These are phyloP conservation scores for Pyrrhura leucotis DNA, from an alignment of 2,797 vertebrate species.

Conservation along the genomic window DNA sequence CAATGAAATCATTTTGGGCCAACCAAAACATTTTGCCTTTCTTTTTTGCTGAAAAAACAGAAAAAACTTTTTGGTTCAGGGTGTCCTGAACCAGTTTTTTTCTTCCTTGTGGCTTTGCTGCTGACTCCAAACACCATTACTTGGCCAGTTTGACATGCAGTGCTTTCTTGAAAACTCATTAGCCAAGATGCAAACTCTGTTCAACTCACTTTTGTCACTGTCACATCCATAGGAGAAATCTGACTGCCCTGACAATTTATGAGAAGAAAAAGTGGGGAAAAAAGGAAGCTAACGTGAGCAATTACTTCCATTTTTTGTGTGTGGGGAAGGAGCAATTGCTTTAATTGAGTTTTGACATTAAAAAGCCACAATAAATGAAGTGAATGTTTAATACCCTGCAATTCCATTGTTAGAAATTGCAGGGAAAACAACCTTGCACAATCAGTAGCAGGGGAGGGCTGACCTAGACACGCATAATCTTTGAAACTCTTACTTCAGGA, in stretches of 20 bases:
- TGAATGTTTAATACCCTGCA: background rate
- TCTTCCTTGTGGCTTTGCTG: conserved; percentile 48
- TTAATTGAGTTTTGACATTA: background rate
- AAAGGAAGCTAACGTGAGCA: background rate
- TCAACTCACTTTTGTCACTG: conserved; percentile 13
- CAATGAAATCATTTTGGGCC: background rate
- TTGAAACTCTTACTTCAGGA: conserved; percentile 10
- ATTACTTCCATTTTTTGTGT: background rate
- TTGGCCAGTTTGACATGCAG: background rate
- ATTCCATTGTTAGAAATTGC: background rate
- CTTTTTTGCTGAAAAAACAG: conserved; percentile 46
- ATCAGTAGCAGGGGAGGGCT: background rate
- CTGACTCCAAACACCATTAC: conserved; percentile 9
- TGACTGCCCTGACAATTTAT: background rate
- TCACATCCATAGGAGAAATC: background rate
- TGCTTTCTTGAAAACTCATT: conserved; percentile 21
- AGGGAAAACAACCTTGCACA: background rate
- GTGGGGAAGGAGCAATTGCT: background rate
- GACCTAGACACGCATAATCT: background rate
- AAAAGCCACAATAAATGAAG: background rate
- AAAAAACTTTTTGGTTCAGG: background rate
- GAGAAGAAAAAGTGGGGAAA: background rate
- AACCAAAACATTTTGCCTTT: conserved; percentile 11
- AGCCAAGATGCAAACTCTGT: background rate
- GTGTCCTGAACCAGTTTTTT: conserved; percentile 6